phyloP scores from a whole-genome alignment of 2,113 vertebrate genomes.

The Platysteira castanea region DNA sequence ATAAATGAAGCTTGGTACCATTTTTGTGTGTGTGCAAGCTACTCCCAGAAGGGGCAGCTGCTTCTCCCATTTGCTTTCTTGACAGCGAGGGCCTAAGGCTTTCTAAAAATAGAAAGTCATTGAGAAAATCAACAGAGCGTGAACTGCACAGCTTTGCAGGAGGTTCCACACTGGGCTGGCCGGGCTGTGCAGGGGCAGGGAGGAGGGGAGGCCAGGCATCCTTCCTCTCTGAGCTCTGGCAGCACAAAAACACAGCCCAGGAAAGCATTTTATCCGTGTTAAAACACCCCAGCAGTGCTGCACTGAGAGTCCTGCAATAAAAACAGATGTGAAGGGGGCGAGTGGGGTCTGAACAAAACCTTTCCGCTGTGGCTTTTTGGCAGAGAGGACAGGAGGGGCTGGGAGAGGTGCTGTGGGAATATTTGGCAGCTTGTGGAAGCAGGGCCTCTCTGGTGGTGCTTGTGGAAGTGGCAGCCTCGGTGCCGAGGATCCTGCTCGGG shows the following conservation, averaged over 20 bases:
- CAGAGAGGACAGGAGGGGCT: rapidly evolving
- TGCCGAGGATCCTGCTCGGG: not conserved
- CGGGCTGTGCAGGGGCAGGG: not conserved
- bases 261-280: rapidly evolving
- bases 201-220: not conserved
- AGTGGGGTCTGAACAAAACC: not conserved
- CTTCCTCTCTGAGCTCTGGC: not conserved
- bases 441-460: not conserved
- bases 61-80: slow-evolving; percentile 59
- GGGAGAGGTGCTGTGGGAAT: not conserved
- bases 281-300: not conserved
- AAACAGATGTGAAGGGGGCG: not conserved
- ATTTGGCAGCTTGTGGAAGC: not conserved
- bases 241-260: not conserved
- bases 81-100: slow-evolving; percentile 50
- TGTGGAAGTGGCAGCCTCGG: rapidly evolving
- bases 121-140: slow-evolving; percentile 67
- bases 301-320: rapidly evolving
- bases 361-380: not conserved
- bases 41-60: slow-evolving; percentile 55
- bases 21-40: slow-evolving; percentile 5
- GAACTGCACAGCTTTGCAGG: slow-evolving; percentile 49
- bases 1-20: not conserved
- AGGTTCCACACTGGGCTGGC: not conserved
- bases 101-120: slow-evolving; percentile 70